Conservation (phyloP, 2,113 vertebrate genomes). For the Toxotes jaculatrix region DNA sequence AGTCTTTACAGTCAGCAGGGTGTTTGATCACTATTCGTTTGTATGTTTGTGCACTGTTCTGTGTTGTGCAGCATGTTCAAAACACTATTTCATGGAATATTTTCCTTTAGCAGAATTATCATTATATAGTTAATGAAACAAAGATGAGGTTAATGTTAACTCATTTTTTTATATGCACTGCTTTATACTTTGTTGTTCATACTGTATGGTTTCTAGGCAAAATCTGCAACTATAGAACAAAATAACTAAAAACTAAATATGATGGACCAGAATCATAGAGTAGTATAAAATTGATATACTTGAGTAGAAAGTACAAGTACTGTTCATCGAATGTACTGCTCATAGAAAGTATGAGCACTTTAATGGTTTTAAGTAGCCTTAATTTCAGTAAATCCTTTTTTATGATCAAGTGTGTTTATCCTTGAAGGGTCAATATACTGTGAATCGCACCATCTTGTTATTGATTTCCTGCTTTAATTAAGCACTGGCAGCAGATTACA, state of each 20-base stretch:
- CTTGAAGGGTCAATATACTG: slow-evolving; percentile 20
- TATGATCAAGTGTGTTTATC: slow-evolving; percentile 15
- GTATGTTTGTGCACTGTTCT: not conserved
- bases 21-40: slow-evolving; percentile 15
- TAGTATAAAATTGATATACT: too few species aligned
- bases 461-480: slow-evolving; percentile 22
- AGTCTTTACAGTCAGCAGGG: not conserved
- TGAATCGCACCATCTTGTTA: slow-evolving; percentile 26
- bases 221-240: not conserved
- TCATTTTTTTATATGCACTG: not conserved
- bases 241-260: not conserved
- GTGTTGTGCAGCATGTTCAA: too few species aligned
- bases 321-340: too few species aligned
- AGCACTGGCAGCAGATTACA: slow-evolving; percentile 1
- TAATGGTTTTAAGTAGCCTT: slow-evolving; percentile 13
- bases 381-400: slow-evolving; percentile 1
- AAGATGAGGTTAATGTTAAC: not conserved
- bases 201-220: not conserved
- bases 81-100: too few species aligned
- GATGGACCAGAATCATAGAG: too few species aligned
- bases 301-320: not conserved
- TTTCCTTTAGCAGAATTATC: too few species aligned
- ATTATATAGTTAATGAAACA: too few species aligned
- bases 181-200: not conserved
- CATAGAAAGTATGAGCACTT: not conserved